A percentile compares a stretch with the other conserved stretches of the same genome.
Conservation (phyloP, 2,888 invertebrate species). For the Drosophila algonquin region DNA sequence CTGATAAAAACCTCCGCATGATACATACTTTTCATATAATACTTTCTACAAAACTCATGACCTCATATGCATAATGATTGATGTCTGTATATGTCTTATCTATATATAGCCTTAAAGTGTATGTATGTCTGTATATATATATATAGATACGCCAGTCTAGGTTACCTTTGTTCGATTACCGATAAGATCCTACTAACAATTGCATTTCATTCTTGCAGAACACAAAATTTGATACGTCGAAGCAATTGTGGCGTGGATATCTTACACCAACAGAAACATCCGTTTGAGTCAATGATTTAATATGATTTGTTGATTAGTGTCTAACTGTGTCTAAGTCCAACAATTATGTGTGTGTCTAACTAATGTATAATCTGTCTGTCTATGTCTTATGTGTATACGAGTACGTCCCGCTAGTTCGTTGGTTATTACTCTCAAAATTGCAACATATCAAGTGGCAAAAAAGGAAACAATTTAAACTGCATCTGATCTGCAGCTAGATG, state of each 20-base stretch:
- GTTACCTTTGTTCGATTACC: not conserved
- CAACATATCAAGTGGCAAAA: slow-evolving; percentile 64
- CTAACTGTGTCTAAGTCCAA: slow-evolving; percentile 34
- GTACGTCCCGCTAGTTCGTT: slow-evolving; percentile 37
- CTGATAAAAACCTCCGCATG: no score
- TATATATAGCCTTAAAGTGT: slow-evolving; percentile 40
- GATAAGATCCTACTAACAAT: slow-evolving; percentile 39
- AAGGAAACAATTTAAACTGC: slow-evolving; percentile 31
- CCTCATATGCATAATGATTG: slow-evolving; percentile 39
- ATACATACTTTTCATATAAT: not conserved
- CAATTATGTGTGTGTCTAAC: slow-evolving; percentile 45
- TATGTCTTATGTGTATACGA: slow-evolving; percentile 37
- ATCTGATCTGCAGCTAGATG: slow-evolving; percentile 11
- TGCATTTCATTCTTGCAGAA: slow-evolving; percentile 73
- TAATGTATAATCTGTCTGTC: slow-evolving; percentile 42
- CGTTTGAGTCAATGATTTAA: slow-evolving; percentile 81
- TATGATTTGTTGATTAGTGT: slow-evolving; percentile 21
- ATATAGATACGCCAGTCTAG: slow-evolving; percentile 14
- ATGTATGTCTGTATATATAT: slow-evolving; percentile 28
- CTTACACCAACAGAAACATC: slow-evolving; percentile 81
- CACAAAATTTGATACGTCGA: slow-evolving; percentile 80
- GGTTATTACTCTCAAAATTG: slow-evolving; percentile 35
- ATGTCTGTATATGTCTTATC: slow-evolving; percentile 29
- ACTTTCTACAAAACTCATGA: slow-evolving; percentile 30
- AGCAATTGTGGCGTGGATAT: slow-evolving; percentile 82